phyloP scores from a whole-genome alignment of 2,888 invertebrate species.

The Hypselothyrea guttata region DNA sequence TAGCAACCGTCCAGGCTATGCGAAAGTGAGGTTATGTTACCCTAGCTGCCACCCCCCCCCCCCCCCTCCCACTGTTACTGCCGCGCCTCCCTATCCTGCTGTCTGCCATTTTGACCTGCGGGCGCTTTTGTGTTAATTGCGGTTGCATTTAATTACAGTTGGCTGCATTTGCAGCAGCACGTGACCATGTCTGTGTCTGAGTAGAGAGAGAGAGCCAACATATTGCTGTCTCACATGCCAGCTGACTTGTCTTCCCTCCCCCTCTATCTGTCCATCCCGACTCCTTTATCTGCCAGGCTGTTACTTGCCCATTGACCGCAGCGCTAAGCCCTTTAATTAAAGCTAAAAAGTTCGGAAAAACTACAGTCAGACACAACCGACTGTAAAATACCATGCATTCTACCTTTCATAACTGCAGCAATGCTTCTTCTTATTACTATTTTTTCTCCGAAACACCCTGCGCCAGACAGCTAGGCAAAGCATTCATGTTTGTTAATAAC shows the following conservation, averaged over 20 bases:
- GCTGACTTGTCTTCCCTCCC: background rate
- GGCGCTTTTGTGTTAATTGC: conserved; percentile 76
- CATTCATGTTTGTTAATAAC: too few species aligned
- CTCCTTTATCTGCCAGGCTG: background rate
- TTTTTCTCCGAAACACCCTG: too few species aligned
- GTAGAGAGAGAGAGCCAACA: too few species aligned
- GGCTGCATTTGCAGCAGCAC: conserved; percentile 56
- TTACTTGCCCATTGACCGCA: conserved; percentile 20
- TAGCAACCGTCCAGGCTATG: background rate
- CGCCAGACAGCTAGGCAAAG: too few species aligned
- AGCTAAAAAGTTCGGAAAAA: conserved; percentile 58
- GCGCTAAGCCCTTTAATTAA: conserved; percentile 67
- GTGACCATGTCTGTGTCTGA: conserved; percentile 31
- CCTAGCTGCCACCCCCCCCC: too few species aligned
- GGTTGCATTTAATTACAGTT: conserved; percentile 77
- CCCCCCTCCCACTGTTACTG: too few species aligned
- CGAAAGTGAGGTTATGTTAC: background rate
- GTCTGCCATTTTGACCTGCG: conserved; percentile 68
- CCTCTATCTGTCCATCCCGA: background rate
- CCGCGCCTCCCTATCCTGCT: conserved; percentile 14
- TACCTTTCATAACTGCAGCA: too few species aligned
- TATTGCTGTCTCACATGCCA: too few species aligned
- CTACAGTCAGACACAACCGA: too few species aligned
- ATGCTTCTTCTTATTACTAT: too few species aligned
- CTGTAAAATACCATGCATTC: too few species aligned